Conservation (phyloP, 2,888 invertebrate species). For the Zaprionus bogoriensis region DNA sequence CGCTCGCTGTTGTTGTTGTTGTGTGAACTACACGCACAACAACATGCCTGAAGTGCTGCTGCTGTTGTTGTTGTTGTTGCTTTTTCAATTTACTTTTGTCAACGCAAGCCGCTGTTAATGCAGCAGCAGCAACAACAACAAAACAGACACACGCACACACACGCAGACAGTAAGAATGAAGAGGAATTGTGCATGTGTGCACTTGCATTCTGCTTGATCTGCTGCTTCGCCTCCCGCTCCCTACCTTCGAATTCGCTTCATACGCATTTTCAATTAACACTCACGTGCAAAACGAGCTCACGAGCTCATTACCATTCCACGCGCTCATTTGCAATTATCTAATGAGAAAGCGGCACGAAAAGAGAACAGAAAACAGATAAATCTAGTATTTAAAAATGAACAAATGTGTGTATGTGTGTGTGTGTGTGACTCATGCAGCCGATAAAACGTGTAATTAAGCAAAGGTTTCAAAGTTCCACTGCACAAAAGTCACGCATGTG, state of each 20-base stretch:
- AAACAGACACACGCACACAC: slow-evolving; percentile 9
- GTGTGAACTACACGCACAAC: slow-evolving; percentile 47
- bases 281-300: slow-evolving; percentile 37
- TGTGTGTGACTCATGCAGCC: slow-evolving; percentile 39
- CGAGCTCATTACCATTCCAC: slow-evolving; percentile 21
- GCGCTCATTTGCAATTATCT: slow-evolving; percentile 53
- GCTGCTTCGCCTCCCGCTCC: background rate
- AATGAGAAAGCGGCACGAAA: slow-evolving; percentile 46
- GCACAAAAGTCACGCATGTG: no score
- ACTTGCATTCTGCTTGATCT: slow-evolving; percentile 38
- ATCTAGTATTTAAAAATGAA: slow-evolving; percentile 19
- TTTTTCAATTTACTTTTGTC: slow-evolving; percentile 32
- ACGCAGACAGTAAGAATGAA: background rate
- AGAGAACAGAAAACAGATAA: slow-evolving; percentile 58
- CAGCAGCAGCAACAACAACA: slow-evolving; percentile 32
- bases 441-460: slow-evolving; percentile 61
- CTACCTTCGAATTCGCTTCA: slow-evolving; percentile 11
- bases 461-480: no score
- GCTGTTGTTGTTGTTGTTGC: no score
- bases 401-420: slow-evolving; percentile 3
- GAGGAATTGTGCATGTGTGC: background rate
- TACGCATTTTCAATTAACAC: slow-evolving; percentile 37
- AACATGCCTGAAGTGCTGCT: slow-evolving; percentile 46
- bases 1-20: slow-evolving; percentile 30
- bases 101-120: slow-evolving; percentile 11